Evolutionary conservation across 2,797 vertebrate species (phyloP).

Genomic region (Karalla daura): DNA sequence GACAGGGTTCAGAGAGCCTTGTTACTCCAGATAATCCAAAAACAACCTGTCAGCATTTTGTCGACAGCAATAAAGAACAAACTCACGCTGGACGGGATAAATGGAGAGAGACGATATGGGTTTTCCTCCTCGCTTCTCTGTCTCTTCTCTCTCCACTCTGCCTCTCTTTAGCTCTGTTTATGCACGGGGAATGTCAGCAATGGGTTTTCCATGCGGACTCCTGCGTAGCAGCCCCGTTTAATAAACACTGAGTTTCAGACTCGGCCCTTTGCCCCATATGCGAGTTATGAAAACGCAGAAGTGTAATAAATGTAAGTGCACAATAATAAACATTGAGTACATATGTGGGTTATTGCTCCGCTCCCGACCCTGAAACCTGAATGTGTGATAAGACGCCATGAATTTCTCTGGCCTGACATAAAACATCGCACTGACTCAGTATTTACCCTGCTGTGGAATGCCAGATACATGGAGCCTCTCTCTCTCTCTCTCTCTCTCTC

Average conservation of each 20-base stretch:
- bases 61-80: background rate
- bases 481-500: no score
- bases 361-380: slow-evolving; percentile 67
- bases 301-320: slow-evolving; percentile 65
- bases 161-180: slow-evolving; percentile 19
- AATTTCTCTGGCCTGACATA: slow-evolving; percentile 72
- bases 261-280: slow-evolving; percentile 47
- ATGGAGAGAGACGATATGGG: background rate
- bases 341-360: slow-evolving; percentile 47
- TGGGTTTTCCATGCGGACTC: slow-evolving; percentile 45
- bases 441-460: slow-evolving; percentile 61
- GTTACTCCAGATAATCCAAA: background rate
- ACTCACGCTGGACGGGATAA: background rate
- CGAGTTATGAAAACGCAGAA: slow-evolving; percentile 52
- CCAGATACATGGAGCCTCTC: slow-evolving; percentile 39
- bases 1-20: background rate
- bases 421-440: slow-evolving; percentile 57
- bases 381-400: slow-evolving; percentile 75
- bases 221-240: slow-evolving; percentile 37
- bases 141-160: background rate
- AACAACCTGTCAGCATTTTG: background rate
- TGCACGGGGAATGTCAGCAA: slow-evolving; percentile 26
- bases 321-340: slow-evolving; percentile 64
- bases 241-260: slow-evolving; percentile 45
- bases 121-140: background rate